phyloP scores from a whole-genome alignment of 1,140 invertebrate species.

The Caerostris darwini region DNA sequence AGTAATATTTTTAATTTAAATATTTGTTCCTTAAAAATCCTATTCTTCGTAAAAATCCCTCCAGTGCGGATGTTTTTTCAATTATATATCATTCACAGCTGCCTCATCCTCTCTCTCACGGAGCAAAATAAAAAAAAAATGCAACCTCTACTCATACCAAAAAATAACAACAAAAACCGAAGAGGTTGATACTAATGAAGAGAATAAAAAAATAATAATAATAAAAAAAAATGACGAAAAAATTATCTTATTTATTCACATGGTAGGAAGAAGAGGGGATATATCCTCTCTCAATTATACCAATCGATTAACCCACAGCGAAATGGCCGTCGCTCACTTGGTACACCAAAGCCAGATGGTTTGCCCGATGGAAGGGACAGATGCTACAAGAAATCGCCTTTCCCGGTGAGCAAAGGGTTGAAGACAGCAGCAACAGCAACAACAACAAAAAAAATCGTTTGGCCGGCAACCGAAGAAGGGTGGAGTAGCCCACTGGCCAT shows the following conservation, averaged over 20 bases:
- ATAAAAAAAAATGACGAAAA: neutral
- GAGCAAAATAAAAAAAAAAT: neutral
- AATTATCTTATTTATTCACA: constrained; percentile 49
- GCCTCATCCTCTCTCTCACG: neutral
- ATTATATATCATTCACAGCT: constrained; percentile 21
- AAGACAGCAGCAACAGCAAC: neutral
- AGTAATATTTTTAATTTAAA: neutral
- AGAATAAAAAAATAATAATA: neutral
- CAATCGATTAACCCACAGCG: constrained; percentile 39
- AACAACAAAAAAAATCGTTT: constrained; percentile 3
- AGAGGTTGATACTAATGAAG: neutral
- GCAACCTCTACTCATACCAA: neutral
- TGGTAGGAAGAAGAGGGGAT: neutral
- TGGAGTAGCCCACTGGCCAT: constrained; percentile 46
- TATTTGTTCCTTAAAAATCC: neutral
- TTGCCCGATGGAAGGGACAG: constrained; percentile 29
- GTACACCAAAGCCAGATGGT: constrained; percentile 44
- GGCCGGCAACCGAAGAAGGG: constrained; percentile 32
- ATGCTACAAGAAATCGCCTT: constrained; percentile 40
- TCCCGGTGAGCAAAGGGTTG: constrained; percentile 41
- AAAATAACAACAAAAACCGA: neutral
- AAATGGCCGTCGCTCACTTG: constrained; percentile 39
- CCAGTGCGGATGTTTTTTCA: constrained; percentile 7
- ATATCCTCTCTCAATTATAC: constrained; percentile 51
- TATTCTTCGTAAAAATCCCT: neutral